Conservation (phyloP, 2,797 vertebrate species). For the Fistularia tabacaria region DNA sequence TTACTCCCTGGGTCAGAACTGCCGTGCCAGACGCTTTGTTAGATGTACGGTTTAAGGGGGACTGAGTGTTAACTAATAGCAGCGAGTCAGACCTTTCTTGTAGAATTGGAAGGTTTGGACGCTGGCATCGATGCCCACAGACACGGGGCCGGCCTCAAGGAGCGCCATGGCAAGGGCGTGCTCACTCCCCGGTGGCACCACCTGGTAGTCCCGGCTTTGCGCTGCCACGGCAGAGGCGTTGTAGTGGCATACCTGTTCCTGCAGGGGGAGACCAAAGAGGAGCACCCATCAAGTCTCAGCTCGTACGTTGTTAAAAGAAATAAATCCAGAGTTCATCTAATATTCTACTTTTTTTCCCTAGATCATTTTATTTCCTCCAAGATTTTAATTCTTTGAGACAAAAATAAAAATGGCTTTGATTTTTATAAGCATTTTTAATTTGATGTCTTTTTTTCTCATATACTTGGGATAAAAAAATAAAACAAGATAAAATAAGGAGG, state of each 20-base stretch:
- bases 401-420: no score
- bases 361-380: no score
- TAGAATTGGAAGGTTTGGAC: conserved; percentile 89
- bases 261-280: background rate
- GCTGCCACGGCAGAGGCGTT: conserved; percentile 80
- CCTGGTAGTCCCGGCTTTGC: conserved; percentile 80
- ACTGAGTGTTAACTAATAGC: no score
- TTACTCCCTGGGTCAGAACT: no score
- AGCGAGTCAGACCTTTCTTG: conserved; percentile 76
- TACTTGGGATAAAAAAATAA: no score
- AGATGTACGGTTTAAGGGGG: background rate
- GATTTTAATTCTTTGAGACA: no score
- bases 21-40: background rate
- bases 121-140: conserved; percentile 90
- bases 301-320: background rate
- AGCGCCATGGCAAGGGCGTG: conserved; percentile 81
- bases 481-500: no score
- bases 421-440: no score
- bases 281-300: no score
- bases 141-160: conserved; percentile 82
- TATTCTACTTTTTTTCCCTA: no score
- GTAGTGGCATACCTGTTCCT: conserved; percentile 88
- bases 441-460: no score
- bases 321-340: no score
- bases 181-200: conserved; percentile 81